Percentiles rank a stretch among this genome's conserved stretches.
Conservation (phyloP, 2,888 invertebrate genomes). For the Aelia acuminata region DNA sequence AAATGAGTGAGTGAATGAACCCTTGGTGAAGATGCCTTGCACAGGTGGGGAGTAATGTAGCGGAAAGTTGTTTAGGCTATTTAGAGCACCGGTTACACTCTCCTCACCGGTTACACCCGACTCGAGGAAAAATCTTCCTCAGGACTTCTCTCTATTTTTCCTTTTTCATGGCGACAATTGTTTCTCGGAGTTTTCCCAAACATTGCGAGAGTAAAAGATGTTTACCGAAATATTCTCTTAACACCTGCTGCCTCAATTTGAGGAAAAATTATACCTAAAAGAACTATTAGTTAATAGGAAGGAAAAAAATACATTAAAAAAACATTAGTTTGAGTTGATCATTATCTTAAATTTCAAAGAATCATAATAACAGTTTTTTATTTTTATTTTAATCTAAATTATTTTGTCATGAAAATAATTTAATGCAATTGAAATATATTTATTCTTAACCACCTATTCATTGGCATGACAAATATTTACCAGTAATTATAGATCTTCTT, state of each 20-base stretch:
- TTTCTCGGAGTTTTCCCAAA: conserved; percentile 10
- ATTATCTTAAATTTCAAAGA: too few species aligned
- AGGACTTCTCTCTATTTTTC: not conserved
- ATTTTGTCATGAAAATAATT: too few species aligned
- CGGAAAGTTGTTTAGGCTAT: not conserved
- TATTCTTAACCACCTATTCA: too few species aligned
- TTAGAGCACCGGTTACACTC: not conserved
- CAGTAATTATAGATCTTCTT: too few species aligned
- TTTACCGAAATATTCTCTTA: not conserved
- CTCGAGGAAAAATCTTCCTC: not conserved
- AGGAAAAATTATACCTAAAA: not conserved
- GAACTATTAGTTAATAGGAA: too few species aligned
- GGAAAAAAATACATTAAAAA: too few species aligned
- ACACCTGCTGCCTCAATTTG: not conserved
- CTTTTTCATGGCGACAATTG: not conserved
- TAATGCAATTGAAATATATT: too few species aligned
- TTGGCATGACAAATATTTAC: too few species aligned
- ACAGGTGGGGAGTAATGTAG: not conserved
- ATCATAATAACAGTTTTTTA: too few species aligned
- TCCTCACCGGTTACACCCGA: too few species aligned
- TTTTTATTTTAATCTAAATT: too few species aligned
- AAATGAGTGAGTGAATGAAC: not conserved
- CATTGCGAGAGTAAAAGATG: not conserved
- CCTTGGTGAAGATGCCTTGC: not conserved
- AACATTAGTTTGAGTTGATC: too few species aligned